Base-by-base conservation (phyloP, 2,888 invertebrate genomes). In the Apamea anceps region DNA sequence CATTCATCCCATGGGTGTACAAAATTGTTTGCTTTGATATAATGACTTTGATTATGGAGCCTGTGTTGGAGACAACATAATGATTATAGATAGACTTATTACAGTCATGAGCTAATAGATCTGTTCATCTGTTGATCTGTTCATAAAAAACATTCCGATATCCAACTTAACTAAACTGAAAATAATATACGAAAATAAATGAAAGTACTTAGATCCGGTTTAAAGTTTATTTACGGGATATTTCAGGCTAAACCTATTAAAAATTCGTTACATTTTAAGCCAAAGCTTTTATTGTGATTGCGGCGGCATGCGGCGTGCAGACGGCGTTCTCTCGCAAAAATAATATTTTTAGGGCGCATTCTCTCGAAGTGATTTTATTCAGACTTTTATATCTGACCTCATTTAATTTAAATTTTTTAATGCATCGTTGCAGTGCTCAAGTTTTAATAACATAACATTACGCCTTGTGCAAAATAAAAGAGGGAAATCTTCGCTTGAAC, bases 241-340 rank as follows among this genome's bases (percentile, higher is more conserved):
- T 65, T 79, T 85, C 12, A 62, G 60, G 42, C 62, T 32, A 67
- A 77, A 74, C 15, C 37, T 86, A 75, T 85, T 73, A 76, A 82
- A 76, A 63, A 42, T 32, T 62, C 67, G 51, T 75, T 54, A 76
- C n/a, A 48, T 72, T 84, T 84, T 73, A 77, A 77, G 48, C 67
- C 54, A 76, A 68, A 76, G 76, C 79, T 87, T 77, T 87, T 79
- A 87, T 85, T 75, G 74, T 79, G 65, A 86, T 86, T 75, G 79
- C 73, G 62, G 63, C 62, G 54, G 65, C 77, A 75, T 70, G 75
- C 73, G 62, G 63, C 57, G 54, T 63, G 63, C 82, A 66, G 66
- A 45, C 57, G 57, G 13, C 28, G 60, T 75, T 42, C 54, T 72
- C 68, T 45, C 63, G 13, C 54, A 18, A 60, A 82, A 74, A 83